Evolutionary conservation across 2,888 invertebrate species (phyloP).

Genomic region (Empis livida): DNA sequence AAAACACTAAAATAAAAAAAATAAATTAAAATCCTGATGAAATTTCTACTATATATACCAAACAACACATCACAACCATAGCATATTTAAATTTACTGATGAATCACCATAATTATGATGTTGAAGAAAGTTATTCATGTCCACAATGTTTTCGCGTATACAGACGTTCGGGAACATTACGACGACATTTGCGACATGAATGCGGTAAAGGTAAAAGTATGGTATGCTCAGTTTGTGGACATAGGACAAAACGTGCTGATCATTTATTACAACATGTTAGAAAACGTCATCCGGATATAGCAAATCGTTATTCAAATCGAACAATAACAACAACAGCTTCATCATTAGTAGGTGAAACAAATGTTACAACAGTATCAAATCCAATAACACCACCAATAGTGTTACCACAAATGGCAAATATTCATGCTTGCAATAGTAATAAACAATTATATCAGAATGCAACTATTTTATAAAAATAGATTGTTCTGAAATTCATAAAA

Average conservation of each 20-base stretch:
- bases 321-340: background rate
- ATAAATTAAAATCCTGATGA: too few relatives aligned
- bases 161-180: slow-evolving; percentile 41
- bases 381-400: background rate
- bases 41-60: too few relatives aligned
- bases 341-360: background rate
- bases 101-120: background rate
- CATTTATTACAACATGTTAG: slow-evolving; percentile 41
- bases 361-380: too few relatives aligned
- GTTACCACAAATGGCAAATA: too few relatives aligned
- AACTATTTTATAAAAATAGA: too few relatives aligned
- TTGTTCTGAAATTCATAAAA: too few relatives aligned
- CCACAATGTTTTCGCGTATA: slow-evolving; percentile 41
- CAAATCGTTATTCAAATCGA: slow-evolving; percentile 23
- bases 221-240: slow-evolving; percentile 41
- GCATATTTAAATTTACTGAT: too few relatives aligned
- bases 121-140: slow-evolving; percentile 30
- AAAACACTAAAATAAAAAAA: too few relatives aligned
- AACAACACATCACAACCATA: too few relatives aligned
- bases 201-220: slow-evolving; percentile 40
- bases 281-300: slow-evolving; percentile 37
- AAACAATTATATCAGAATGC: too few relatives aligned
- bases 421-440: too few relatives aligned
- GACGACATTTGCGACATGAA: slow-evolving; percentile 40
- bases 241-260: slow-evolving; percentile 41